These are phyloP conservation scores for Synanceia verrucosa DNA, from an alignment of 2,797 vertebrate genomes.

Conservation along the genomic window DNA sequence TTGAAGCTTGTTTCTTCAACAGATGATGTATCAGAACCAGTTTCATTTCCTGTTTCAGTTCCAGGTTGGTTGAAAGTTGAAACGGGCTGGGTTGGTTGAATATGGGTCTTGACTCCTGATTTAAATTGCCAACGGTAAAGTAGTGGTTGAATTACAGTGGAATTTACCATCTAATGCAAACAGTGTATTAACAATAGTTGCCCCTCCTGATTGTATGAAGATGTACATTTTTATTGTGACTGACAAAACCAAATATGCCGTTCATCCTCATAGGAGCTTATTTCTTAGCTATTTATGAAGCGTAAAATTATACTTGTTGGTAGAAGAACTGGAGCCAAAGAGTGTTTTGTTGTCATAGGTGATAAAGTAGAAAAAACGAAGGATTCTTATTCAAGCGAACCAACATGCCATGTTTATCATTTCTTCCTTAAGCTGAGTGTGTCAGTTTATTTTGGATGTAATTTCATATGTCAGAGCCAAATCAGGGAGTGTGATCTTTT, in stretches of 20 bases:
- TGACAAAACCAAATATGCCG: neutral
- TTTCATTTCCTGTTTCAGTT: constrained; percentile 71
- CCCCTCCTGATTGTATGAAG: neutral
- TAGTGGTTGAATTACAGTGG: neutral
- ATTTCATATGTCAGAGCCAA: neutral
- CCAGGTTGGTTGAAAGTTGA: constrained; percentile 81
- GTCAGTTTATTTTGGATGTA: constrained; percentile 11
- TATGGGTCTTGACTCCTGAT: neutral
- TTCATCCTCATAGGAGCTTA: neutral
- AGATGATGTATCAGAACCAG: constrained; percentile 48
- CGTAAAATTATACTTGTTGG: neutral
- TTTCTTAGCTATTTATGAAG: neutral
- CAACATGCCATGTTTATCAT: no score
- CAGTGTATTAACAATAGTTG: neutral
- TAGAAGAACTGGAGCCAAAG: neutral
- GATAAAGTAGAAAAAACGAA: constrained; percentile 36
- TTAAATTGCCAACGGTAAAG: constrained; percentile 3
- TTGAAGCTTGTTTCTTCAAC: constrained; percentile 62
- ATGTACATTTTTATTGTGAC: neutral
- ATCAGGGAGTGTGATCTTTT: neutral
- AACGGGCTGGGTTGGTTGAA: neutral
- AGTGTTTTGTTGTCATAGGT: constrained; percentile 7
- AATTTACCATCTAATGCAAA: neutral
- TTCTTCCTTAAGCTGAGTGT: neutral
- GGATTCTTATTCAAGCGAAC: neutral